Evolutionary conservation across 2,888 invertebrate genomes (phyloP).

Genomic region (Theretra japonica): DNA sequence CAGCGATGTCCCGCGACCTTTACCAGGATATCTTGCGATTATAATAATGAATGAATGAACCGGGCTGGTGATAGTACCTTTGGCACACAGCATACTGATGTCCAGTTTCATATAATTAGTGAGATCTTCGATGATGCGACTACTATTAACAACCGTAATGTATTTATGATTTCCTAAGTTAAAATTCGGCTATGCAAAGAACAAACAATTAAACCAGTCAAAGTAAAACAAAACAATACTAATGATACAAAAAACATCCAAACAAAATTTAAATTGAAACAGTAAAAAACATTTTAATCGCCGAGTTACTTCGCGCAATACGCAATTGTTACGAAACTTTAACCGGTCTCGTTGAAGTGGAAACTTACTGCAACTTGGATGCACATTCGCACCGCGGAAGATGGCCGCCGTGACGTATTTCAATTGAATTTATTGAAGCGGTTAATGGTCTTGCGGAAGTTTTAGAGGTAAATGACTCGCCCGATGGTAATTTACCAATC

Average conservation of each 20-base stretch:
- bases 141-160: too few relatives aligned
- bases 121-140: too few relatives aligned
- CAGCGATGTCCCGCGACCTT: too few relatives aligned
- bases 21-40: too few relatives aligned
- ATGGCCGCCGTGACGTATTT: neutral
- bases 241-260: too few relatives aligned
- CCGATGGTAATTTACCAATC: neutral
- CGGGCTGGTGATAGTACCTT: too few relatives aligned
- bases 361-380: constrained; percentile 2
- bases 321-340: constrained; percentile 8
- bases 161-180: too few relatives aligned
- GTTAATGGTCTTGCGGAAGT: constrained; percentile 1
- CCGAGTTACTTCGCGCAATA: neutral
- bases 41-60: too few relatives aligned
- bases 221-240: neutral
- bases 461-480: constrained; percentile 4
- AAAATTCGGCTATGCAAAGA: too few relatives aligned
- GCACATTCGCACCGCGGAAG: constrained; percentile 1
- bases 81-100: too few relatives aligned
- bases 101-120: too few relatives aligned
- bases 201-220: too few relatives aligned
- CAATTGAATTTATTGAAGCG: constrained; percentile 10
- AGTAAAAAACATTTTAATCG: constrained; percentile 2
- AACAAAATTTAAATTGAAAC: neutral
- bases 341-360: constrained; percentile 6